phyloP scores from a whole-genome alignment of 1,140 invertebrate genomes.

The Metopolophium dirhodum region DNA sequence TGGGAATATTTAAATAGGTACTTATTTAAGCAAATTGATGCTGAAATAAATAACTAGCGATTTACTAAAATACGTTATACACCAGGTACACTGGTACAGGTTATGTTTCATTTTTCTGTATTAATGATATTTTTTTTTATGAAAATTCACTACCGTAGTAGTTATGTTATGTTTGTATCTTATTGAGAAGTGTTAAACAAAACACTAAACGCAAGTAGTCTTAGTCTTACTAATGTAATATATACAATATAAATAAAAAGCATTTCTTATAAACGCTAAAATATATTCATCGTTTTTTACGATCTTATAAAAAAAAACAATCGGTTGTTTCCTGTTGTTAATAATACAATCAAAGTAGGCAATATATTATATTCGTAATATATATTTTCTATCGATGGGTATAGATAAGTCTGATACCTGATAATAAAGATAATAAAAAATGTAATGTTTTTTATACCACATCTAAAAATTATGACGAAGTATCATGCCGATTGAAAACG shows the following conservation, averaged over 20 bases:
- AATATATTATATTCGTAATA: background rate
- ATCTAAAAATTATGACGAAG: background rate
- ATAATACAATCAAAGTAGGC: background rate
- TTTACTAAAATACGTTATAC: background rate
- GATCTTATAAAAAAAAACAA: background rate
- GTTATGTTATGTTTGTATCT: background rate
- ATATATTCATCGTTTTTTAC: background rate
- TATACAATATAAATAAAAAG: background rate
- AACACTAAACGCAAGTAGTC: background rate
- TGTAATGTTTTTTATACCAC: background rate
- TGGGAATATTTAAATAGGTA: background rate
- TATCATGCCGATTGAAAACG: background rate
- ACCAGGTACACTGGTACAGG: background rate
- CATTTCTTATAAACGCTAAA: background rate
- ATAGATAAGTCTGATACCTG: background rate
- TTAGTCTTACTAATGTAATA: background rate
- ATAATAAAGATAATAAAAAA: background rate
- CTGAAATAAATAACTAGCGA: background rate
- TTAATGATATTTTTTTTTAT: background rate
- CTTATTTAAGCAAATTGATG: background rate
- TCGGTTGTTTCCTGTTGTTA: background rate
- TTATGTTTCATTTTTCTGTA: background rate
- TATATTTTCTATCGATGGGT: background rate
- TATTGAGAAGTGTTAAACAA: background rate
- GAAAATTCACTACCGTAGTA: background rate